Conservation (phyloP, 2,888 invertebrate genomes). For the Heliconius ethilla region DNA sequence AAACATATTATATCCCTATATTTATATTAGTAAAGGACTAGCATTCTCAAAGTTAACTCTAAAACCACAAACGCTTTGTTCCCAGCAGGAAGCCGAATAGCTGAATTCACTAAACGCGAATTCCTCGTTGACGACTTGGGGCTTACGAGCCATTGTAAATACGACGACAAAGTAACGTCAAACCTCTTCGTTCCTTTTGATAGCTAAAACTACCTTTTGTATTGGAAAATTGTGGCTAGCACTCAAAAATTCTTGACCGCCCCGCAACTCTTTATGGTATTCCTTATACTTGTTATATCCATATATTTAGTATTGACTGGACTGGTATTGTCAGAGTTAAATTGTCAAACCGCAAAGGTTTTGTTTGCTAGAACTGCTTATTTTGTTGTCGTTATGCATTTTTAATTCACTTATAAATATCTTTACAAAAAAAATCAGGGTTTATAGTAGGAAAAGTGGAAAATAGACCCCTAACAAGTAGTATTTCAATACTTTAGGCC, state of each 20-base stretch:
- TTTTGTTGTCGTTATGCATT: not conserved
- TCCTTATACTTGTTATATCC: not conserved
- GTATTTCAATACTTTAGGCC: not conserved
- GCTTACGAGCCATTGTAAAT: constrained; percentile 72
- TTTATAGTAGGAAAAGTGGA: not conserved
- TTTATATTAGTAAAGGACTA: not conserved
- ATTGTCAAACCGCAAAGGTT: no score
- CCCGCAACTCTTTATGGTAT: not conserved
- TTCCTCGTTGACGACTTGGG: constrained; percentile 53
- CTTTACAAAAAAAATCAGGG: not conserved
- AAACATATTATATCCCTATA: not conserved
- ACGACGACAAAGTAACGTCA: constrained; percentile 56
- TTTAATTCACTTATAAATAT: not conserved
- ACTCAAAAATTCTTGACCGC: constrained; percentile 27
- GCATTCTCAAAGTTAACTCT: constrained; percentile 30
- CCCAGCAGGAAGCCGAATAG: constrained; percentile 62
- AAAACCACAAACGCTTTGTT: constrained; percentile 51
- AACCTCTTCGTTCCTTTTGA: constrained; percentile 34
- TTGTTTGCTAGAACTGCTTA: no score
- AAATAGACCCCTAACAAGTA: not conserved
- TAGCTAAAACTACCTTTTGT: constrained; percentile 39
- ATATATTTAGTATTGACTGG: no score
- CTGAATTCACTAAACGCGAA: constrained; percentile 67
- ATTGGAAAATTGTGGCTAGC: constrained; percentile 30
- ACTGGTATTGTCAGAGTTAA: no score